Conservation (phyloP, 2,113 vertebrate species). For the Urocynchramus pylzowi region DNA sequence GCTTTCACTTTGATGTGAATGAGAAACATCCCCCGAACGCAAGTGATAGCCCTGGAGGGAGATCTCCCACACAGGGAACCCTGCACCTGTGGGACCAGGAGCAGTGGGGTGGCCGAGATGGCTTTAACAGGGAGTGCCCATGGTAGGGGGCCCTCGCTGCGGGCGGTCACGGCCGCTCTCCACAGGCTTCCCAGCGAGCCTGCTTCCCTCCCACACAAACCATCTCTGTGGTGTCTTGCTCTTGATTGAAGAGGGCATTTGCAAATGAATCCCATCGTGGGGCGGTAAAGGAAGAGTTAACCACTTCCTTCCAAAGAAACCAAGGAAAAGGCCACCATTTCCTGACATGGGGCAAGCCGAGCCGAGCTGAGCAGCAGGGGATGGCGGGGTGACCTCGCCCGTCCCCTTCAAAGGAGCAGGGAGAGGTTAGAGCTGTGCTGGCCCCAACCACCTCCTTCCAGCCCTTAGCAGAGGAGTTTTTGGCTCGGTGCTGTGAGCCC, state of each 20-base stretch:
- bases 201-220: background rate
- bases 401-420: background rate
- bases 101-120: background rate
- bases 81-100: background rate
- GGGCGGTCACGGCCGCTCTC: accelerated
- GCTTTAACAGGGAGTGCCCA: background rate
- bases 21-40: background rate
- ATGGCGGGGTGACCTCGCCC: accelerated
- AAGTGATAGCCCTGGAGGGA: background rate
- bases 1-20: background rate
- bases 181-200: background rate
- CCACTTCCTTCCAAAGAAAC: conserved; percentile 32
- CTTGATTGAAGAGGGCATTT: conserved; percentile 61
- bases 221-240: conserved; percentile 57
- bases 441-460: background rate
- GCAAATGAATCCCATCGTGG: background rate
- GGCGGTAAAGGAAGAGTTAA: conserved; percentile 47
- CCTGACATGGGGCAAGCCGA: background rate
- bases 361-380: background rate
- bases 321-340: background rate
- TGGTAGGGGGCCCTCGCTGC: background rate
- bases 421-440: background rate
- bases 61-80: background rate
- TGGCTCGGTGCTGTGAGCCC: background rate
- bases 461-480: background rate